Percentiles rank a stretch among this genome's conserved stretches.
Evolutionary conservation across 2,113 vertebrate species (phyloP).

Genomic region (Uria aalge): DNA sequence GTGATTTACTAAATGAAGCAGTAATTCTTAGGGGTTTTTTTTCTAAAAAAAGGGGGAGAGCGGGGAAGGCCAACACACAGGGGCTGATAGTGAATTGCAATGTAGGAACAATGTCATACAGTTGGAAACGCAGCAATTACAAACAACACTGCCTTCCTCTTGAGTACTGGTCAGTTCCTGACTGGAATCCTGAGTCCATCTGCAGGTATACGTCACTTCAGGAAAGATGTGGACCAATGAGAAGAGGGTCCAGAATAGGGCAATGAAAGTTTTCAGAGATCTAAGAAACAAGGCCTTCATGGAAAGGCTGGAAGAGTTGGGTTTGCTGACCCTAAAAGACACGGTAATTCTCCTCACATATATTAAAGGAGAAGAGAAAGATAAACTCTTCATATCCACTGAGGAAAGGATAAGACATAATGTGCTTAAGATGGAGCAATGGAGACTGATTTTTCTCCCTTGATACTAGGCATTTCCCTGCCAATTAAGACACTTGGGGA

Average conservation of each 20-base stretch:
- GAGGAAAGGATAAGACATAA: not conserved
- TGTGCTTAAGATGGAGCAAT: not conserved
- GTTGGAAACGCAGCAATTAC: not conserved
- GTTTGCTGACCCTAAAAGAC: not conserved
- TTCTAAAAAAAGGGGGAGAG: accelerated
- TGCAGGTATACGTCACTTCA: not conserved
- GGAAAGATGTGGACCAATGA: not conserved
- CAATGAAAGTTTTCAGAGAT: not conserved
- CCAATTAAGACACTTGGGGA: not conserved
- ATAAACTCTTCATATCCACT: not conserved
- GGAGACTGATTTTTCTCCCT: not conserved
- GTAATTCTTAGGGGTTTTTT: not conserved
- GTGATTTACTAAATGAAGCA: not conserved
- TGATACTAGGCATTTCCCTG: not conserved
- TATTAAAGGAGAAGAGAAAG: not conserved
- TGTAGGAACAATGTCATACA: not conserved
- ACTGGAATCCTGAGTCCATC: not conserved
- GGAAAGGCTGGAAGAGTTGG: not conserved
- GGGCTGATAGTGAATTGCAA: not conserved
- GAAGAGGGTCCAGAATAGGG: not conserved
- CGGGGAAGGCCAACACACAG: accelerated
- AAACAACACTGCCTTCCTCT: not conserved
- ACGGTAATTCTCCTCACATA: not conserved
- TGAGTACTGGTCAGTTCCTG: not conserved
- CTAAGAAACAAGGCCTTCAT: not conserved